phyloP scores from a whole-genome alignment of 2,797 vertebrate species.

The Eulemur coronatus region DNA sequence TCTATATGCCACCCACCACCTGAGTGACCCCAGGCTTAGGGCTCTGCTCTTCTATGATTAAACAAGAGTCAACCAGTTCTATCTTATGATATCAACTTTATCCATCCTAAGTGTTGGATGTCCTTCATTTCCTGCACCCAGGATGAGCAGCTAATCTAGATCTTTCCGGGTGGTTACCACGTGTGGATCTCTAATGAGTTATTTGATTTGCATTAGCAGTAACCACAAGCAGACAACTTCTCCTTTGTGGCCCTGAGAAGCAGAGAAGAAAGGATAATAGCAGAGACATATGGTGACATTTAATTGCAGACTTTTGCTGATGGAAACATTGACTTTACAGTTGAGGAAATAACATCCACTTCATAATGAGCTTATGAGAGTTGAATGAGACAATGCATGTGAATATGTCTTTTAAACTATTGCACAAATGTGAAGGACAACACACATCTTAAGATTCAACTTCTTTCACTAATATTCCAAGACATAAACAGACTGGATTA shows the following conservation, averaged over 20 bases:
- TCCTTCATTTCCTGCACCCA: background rate
- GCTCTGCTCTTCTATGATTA: background rate
- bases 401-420: background rate
- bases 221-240: background rate
- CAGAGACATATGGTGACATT: background rate
- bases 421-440: background rate
- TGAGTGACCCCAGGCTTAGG: background rate
- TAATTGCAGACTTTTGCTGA: background rate
- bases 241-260: background rate
- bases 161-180: background rate
- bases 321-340: background rate
- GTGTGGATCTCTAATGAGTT: background rate
- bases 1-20: fast-evolving
- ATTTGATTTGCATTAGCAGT: background rate
- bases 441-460: background rate
- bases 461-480: background rate
- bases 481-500: background rate
- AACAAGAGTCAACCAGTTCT: background rate
- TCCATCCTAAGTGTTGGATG: background rate
- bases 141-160: background rate
- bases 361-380: background rate
- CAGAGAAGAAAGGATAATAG: background rate
- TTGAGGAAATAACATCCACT: background rate
- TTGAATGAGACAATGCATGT: background rate
- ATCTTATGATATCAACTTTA: background rate